Conservation (phyloP, 2,888 invertebrate genomes). For the Andrena minutula region DNA sequence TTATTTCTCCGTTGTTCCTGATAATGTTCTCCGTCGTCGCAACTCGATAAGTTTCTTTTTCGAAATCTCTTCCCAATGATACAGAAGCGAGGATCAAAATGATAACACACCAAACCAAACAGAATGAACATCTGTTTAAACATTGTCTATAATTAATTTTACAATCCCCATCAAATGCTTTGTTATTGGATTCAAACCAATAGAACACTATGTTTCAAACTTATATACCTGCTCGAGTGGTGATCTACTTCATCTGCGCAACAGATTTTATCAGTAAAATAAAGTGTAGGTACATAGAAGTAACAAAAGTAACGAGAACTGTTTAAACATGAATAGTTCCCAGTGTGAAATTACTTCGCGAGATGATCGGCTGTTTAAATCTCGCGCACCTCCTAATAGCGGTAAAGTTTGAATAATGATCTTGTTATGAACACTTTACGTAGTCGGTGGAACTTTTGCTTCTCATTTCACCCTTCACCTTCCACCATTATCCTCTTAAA, state of each 20-base stretch:
- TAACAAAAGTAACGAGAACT: conserved; percentile 31
- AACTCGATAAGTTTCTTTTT: conserved; percentile 22
- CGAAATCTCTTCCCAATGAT: background rate
- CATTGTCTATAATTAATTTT: too few species aligned
- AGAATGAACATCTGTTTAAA: too few species aligned
- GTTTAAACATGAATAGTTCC: background rate
- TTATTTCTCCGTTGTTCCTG: conserved; percentile 36
- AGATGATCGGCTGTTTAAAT: conserved; percentile 35
- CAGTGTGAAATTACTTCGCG: conserved; percentile 31
- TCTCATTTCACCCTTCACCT: conserved; percentile 54
- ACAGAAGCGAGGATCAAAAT: background rate
- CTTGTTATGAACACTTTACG: conserved; percentile 74
- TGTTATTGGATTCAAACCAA: too few species aligned
- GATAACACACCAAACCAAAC: background rate
- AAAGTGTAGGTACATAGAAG: background rate
- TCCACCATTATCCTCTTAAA: conserved; percentile 71
- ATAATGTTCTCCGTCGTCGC: conserved; percentile 35
- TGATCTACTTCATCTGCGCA: too few species aligned
- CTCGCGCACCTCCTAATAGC: conserved; percentile 49
- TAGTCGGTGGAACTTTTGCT: conserved; percentile 50
- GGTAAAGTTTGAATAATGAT: conserved; percentile 76
- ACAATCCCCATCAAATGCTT: too few species aligned
- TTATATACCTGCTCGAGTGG: too few species aligned
- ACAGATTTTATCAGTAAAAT: too few species aligned
- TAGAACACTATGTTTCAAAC: too few species aligned